Conservation (phyloP, 2,888 invertebrate species). For the Microctonus aethiopoides region DNA sequence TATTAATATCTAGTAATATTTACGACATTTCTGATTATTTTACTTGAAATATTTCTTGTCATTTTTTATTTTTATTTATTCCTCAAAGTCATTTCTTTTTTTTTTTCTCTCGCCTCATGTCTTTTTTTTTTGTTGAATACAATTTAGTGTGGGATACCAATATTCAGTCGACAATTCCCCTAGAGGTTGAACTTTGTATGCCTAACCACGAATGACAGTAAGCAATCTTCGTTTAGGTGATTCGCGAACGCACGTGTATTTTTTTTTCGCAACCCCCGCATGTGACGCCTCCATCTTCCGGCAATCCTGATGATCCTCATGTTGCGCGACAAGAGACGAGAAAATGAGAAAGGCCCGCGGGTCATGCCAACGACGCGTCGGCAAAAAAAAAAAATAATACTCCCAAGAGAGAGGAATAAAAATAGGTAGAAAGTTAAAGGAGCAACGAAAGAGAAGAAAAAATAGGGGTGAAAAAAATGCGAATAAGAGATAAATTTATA, state of each 20-base stretch:
- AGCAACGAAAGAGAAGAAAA: not conserved
- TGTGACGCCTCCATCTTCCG: not conserved
- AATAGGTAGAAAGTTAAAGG: too few relatives aligned
- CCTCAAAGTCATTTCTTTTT: not conserved
- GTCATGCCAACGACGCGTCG: not conserved
- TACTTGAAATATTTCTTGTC: not conserved
- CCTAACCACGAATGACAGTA: not conserved
- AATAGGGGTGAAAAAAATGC: not conserved
- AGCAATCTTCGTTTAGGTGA: constrained; percentile 20
- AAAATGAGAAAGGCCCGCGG: constrained; percentile 27
- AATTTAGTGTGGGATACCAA: not conserved
- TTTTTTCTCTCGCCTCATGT: not conserved
- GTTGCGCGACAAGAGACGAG: constrained; percentile 21
- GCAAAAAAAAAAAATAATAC: not conserved
- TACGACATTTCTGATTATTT: not conserved
- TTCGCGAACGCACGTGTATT: not conserved
- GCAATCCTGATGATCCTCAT: constrained; percentile 11
- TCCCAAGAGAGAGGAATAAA: not conserved
- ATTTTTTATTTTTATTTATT: not conserved
- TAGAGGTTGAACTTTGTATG: not conserved
- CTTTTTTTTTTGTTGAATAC: not conserved
- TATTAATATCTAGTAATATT: too few relatives aligned
- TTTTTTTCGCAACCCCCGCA: constrained; percentile 15
- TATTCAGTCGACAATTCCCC: not conserved
- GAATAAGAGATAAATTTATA: not conserved